These are phyloP conservation scores for Stenotaenia linearis DNA, from an alignment of 2,888 invertebrate species.

Conservation along the genomic window DNA sequence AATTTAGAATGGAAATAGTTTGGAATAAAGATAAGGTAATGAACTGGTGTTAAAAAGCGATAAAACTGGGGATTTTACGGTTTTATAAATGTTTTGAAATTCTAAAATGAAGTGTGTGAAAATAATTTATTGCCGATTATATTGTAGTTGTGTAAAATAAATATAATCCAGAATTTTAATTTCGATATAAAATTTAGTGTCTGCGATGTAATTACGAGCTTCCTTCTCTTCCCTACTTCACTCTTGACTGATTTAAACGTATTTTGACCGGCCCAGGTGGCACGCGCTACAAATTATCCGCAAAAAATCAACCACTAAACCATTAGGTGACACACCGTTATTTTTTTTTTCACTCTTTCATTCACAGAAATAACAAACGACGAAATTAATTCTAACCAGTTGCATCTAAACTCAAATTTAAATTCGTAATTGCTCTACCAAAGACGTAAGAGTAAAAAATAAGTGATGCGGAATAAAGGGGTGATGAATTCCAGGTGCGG, in stretches of 20 bases:
- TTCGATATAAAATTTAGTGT: neutral
- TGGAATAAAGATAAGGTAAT: neutral
- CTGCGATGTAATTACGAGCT: neutral
- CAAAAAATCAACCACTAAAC: conserved; percentile 26
- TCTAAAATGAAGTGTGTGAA: too few relatives aligned
- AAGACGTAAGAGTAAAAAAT: neutral
- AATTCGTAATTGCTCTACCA: neutral
- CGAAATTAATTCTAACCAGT: neutral
- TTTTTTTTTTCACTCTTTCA: neutral
- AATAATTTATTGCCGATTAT: neutral
- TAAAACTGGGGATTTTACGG: too few relatives aligned
- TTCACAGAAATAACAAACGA: neutral
- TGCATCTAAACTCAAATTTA: neutral
- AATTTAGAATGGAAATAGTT: neutral
- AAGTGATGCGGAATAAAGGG: neutral
- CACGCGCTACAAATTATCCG: conserved; percentile 3
- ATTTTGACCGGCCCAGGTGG: conserved; percentile 20
- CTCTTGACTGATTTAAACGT: conserved; percentile 7
- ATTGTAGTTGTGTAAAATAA: too few relatives aligned
- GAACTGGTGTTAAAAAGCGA: neutral
- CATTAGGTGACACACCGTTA: neutral
- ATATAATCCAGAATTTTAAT: neutral
- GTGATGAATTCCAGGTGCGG: conserved; percentile 10
- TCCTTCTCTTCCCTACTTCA: conserved; percentile 19
- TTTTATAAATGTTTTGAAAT: too few relatives aligned